phyloP scores from a whole-genome alignment of 2,888 invertebrate genomes.

The Crioceris asparagi region DNA sequence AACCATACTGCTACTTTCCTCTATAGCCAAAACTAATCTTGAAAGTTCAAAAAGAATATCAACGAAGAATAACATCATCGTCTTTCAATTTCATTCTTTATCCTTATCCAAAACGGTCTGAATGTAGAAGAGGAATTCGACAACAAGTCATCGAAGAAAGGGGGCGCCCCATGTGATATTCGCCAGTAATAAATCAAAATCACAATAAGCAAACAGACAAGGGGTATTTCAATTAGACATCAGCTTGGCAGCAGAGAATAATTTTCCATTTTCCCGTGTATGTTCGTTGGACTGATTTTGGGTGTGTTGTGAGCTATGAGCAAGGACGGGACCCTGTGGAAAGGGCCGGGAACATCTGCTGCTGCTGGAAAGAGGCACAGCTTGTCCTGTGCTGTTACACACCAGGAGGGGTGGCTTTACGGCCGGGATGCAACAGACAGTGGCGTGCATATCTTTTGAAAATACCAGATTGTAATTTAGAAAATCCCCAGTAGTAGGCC shows the following conservation, averaged over 20 bases:
- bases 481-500: too few species aligned
- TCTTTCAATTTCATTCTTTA: too few species aligned
- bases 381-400: constrained; percentile 17
- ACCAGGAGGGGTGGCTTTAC: constrained; percentile 11
- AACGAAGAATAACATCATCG: too few species aligned
- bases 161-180: constrained; percentile 7
- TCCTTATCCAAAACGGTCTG: too few species aligned
- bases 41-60: too few species aligned
- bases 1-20: too few species aligned
- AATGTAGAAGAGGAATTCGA: too few species aligned
- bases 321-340: background rate
- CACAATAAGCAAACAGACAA: constrained; percentile 29
- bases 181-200: constrained; percentile 22
- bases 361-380: constrained; percentile 24
- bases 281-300: constrained; percentile 11
- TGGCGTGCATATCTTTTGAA: too few species aligned
- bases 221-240: constrained; percentile 33
- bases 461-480: too few species aligned
- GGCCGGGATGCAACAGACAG: constrained; percentile 18
- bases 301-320: constrained; percentile 1
- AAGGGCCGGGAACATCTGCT: constrained; percentile 29
- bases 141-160: too few species aligned
- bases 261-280: constrained; percentile 28
- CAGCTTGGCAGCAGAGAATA: constrained; percentile 30
- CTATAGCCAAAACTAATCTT: too few species aligned